Conservation (phyloP, 2,113 vertebrate species). For the Strix uralensis region DNA sequence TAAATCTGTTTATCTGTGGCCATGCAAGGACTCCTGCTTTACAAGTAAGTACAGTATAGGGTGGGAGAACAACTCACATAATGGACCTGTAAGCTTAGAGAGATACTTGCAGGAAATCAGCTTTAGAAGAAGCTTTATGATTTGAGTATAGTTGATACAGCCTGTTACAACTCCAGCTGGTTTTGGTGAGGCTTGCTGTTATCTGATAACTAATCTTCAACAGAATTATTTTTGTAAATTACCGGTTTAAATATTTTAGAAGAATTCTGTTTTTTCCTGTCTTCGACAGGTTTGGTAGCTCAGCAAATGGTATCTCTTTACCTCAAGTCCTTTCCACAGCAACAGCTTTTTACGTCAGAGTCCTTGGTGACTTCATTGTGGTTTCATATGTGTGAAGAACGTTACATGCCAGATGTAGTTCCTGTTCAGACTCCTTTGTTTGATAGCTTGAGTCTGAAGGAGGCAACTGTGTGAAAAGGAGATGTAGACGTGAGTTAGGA, state of each 20-base stretch:
- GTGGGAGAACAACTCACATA: not conserved
- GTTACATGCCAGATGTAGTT: not conserved
- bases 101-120: not conserved
- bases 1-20: not conserved
- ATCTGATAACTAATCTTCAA: not conserved
- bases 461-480: not conserved
- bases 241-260: not conserved
- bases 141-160: not conserved
- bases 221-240: not conserved
- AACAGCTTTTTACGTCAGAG: not conserved
- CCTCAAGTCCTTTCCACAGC: not conserved
- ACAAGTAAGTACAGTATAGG: not conserved
- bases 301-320: not conserved
- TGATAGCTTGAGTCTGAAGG: not conserved
- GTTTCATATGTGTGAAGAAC: not conserved
- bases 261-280: not conserved
- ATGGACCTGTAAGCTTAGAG: not conserved
- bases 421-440: not conserved
- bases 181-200: not conserved
- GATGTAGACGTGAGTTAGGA: not conserved
- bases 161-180: not conserved
- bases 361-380: slow-evolving; percentile 38
- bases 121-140: not conserved
- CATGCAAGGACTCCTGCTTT: not conserved
- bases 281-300: not conserved